Base-by-base conservation (phyloP, 2,888 invertebrate species). In the Coremacera marginata region DNA sequence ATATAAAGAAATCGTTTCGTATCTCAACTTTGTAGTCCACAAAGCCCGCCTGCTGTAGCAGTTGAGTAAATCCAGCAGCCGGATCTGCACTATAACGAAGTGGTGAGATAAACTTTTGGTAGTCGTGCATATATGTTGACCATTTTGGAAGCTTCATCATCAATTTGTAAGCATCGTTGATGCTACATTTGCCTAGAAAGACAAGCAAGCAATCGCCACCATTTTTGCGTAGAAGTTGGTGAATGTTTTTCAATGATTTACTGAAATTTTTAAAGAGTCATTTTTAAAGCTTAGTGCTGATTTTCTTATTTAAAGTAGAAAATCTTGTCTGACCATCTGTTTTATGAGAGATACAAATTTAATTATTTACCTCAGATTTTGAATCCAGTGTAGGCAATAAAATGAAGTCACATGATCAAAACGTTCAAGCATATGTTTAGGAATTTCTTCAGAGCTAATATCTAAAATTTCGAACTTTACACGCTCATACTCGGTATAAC, bases 361-460 rank as follows among this genome's bases (percentile, higher is more conserved):
- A n/a, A n/a, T 62, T 19, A 22, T 16, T 65, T 44, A 93, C 84
- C 95, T 91, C 81, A 92, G 92, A 84, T 94, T 91, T 81, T 91
- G 91, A 49, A 95, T 92, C 95, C 95, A 95, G 84, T 95, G 95
- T 4, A 96, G 89, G 79, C 94, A 93, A 86, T 95, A 95, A 86
- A 95, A 95, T 0, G 95, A 95, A 73, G 94, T 92, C 0, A 92
- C 91, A 84, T 95, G 94, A 84, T 93, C 91, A 83, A 94, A 95
- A 37, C 88, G 84, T 72, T 89, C 90, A 19, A 88, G 83, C 65
- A 92, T 83, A 27, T 91, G 88, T 0, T 87, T 85, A 0, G 92
- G 91, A 70, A 93, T 80, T 31, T 90, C 86, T 0, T 90, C 87
- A 0, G 91, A 88, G 0, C 82, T 83, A 65, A 95, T 93, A 83